Evolutionary conservation across 1,140 invertebrate genomes (phyloP).

Genomic region (Drosophila gunungcola): DNA sequence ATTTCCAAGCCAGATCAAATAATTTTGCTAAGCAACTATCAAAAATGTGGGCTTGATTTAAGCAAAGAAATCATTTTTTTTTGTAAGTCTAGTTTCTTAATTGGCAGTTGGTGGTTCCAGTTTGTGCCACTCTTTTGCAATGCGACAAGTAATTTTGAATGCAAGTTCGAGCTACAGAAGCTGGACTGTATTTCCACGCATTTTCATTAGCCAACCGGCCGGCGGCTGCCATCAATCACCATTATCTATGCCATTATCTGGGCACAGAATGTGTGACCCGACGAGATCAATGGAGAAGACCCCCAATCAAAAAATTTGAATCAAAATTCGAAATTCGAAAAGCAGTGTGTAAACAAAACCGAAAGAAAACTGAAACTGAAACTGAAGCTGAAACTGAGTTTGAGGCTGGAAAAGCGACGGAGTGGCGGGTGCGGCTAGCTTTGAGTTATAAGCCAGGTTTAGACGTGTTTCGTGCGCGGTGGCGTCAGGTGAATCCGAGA

Average conservation of each 20-base stretch:
- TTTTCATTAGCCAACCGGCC: neutral
- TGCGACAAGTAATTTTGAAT: constrained; percentile 10
- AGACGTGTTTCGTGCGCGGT: constrained; percentile 67
- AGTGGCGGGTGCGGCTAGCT: constrained; percentile 12
- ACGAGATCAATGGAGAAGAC: neutral
- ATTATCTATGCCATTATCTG: constrained; percentile 12
- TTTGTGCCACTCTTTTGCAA: constrained; percentile 29
- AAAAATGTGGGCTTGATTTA: constrained; percentile 3
- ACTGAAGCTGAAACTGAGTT: constrained; percentile 31
- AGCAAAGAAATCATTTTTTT: neutral
- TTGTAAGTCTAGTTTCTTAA: constrained; percentile 23
- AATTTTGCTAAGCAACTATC: neutral
- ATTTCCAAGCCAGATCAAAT: neutral
- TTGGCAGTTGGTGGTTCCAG: constrained; percentile 28
- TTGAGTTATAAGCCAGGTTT: constrained; percentile 15
- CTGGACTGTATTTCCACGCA: constrained; percentile 8
- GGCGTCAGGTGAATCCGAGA: constrained; percentile 50
- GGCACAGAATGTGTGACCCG: constrained; percentile 9
- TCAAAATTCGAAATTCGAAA: constrained; percentile 5
- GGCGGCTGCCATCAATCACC: constrained; percentile 15
- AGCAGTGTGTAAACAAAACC: constrained; percentile 21
- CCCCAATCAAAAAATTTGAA: constrained; percentile 8
- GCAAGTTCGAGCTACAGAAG: constrained; percentile 10
- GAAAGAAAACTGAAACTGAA: constrained; percentile 3
- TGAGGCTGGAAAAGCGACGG: constrained; percentile 44